phyloP scores from a whole-genome alignment of 2,888 invertebrate species.

The Drosophila testacea region DNA sequence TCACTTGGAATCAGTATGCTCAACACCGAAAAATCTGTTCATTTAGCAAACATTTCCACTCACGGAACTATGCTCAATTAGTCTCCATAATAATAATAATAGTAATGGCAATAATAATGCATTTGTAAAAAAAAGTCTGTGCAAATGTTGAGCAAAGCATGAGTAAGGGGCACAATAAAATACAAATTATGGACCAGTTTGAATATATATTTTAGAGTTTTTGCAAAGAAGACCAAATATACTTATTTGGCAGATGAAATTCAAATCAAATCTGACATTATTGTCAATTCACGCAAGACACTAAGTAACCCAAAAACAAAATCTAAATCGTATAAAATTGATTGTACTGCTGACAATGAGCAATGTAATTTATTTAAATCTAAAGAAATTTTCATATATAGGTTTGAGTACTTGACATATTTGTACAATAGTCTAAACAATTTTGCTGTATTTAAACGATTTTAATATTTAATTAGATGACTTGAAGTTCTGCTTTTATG shows the following conservation, averaged over 20 bases:
- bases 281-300: no score
- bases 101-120: constrained; percentile 14
- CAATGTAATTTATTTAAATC: no score
- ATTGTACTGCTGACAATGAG: no score
- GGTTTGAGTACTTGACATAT: no score
- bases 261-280: no score
- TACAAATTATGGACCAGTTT: constrained; percentile 1
- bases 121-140: constrained; percentile 19
- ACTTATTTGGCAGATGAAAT: background rate
- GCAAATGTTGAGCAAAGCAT: constrained; percentile 31
- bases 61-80: constrained; percentile 48
- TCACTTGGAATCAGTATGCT: constrained; percentile 1
- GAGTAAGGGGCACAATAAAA: constrained; percentile 19
- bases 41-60: constrained; percentile 15
- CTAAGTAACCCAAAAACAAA: no score
- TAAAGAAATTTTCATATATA: no score
- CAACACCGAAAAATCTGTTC: constrained; percentile 8
- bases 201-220: background rate
- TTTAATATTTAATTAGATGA: no score
- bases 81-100: constrained; percentile 13
- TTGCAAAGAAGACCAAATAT: background rate
- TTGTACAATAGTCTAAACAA: no score
- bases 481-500: no score
- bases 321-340: no score
- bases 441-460: background rate